These are phyloP conservation scores for Dendrocincla tyrannina DNA, from an alignment of 2,797 vertebrate species.

Conservation along the genomic window DNA sequence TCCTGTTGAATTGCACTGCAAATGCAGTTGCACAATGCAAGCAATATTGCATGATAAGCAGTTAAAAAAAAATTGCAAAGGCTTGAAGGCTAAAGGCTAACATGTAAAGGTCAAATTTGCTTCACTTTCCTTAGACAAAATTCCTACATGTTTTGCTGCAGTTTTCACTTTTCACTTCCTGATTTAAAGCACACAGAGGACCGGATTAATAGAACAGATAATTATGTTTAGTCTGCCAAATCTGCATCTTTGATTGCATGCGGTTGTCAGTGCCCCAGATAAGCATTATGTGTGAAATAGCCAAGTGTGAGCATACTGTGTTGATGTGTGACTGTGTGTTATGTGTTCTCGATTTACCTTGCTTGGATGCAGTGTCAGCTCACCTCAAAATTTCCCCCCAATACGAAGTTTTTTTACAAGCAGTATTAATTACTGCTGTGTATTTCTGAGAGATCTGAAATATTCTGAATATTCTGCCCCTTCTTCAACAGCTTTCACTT, in stretches of 20 bases:
- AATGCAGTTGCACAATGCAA: background rate
- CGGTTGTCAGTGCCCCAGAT: background rate
- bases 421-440: background rate
- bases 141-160: background rate
- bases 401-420: background rate
- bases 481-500: constrained; percentile 1
- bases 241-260: background rate
- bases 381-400: background rate
- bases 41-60: background rate
- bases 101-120: background rate
- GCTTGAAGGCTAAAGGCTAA: background rate
- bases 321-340: background rate
- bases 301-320: background rate
- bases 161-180: background rate
- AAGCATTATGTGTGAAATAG: background rate
- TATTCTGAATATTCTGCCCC: background rate
- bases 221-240: background rate
- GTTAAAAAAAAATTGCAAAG: background rate
- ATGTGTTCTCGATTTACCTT: background rate
- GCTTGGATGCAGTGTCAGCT: background rate
- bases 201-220: background rate
- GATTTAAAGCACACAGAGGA: background rate
- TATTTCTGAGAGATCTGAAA: background rate
- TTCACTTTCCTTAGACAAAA: background rate
- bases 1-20: background rate